Percentiles rank a stretch among this genome's conserved stretches.
phyloP scores from a whole-genome alignment of 2,888 invertebrate genomes.

The Plagodis dolabraria region DNA sequence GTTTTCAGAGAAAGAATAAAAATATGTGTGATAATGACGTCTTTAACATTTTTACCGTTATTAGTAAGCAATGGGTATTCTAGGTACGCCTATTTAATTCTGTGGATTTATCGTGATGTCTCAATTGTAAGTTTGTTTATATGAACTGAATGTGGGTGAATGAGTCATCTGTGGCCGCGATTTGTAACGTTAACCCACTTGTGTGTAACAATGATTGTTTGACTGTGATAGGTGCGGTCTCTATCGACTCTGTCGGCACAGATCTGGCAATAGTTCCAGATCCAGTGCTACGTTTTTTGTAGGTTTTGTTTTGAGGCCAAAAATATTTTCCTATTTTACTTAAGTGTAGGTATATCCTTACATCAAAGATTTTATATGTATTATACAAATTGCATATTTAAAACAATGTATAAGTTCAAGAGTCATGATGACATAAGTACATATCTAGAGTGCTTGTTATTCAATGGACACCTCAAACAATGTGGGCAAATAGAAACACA shows the following conservation, averaged over 20 bases:
- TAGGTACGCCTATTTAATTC: constrained; percentile 7
- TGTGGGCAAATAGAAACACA: too few relatives aligned
- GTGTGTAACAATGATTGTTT: neutral
- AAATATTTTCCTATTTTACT: too few relatives aligned
- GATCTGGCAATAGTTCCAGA: neutral
- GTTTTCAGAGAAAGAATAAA: too few relatives aligned
- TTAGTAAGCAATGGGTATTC: constrained; percentile 6
- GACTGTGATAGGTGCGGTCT: neutral
- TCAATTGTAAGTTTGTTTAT: constrained; percentile 11
- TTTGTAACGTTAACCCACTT: constrained; percentile 6
- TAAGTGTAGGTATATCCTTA: too few relatives aligned
- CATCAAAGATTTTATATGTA: too few relatives aligned
- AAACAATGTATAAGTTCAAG: too few relatives aligned
- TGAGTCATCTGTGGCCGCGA: constrained; percentile 5
- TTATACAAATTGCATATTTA: too few relatives aligned
- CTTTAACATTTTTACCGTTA: constrained; percentile 9
- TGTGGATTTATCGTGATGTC: constrained; percentile 17
- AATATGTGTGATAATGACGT: neutral
- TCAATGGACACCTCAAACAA: too few relatives aligned
- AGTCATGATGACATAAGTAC: too few relatives aligned
- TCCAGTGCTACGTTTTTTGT: too few relatives aligned
- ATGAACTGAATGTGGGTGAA: constrained; percentile 16
- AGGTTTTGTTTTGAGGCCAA: too few relatives aligned
- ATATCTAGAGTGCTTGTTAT: too few relatives aligned
- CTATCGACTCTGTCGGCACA: neutral